phyloP scores from a whole-genome alignment of 2,888 invertebrate species.

The Oscheius onirici region DNA sequence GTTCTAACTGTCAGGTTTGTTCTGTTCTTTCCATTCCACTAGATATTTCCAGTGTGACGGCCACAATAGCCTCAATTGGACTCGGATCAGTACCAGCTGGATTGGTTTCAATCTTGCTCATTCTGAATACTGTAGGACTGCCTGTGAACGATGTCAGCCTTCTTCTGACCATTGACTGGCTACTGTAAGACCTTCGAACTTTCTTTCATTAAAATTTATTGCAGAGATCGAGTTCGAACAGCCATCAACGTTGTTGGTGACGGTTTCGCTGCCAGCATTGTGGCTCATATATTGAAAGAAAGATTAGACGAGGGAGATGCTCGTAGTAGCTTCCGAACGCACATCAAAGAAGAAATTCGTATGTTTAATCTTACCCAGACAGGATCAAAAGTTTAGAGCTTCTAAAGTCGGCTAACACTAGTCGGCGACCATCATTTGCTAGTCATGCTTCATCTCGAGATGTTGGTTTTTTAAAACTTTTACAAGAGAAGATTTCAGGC shows the following conservation, averaged over 20 bases:
- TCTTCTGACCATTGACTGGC: constrained; percentile 80
- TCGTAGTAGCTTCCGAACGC: constrained; percentile 59
- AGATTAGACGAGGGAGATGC: constrained; percentile 60
- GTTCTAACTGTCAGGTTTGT: constrained; percentile 88
- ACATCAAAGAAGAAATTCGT: constrained; percentile 67
- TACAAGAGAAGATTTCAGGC: background rate
- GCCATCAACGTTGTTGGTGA: constrained; percentile 69
- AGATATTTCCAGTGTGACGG: constrained; percentile 74
- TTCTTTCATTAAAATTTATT: constrained; percentile 9
- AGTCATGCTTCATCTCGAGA: constrained; percentile 38
- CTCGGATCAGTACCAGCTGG: constrained; percentile 80
- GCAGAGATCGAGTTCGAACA: constrained; percentile 68
- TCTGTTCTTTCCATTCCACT: background rate
- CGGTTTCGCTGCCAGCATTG: constrained; percentile 64
- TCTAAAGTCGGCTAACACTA: constrained; percentile 58
- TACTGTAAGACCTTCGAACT: constrained; percentile 75
- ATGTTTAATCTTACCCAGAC: background rate
- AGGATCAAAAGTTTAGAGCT: constrained; percentile 38
- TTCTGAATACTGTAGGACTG: constrained; percentile 78
- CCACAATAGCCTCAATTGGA: constrained; percentile 79
- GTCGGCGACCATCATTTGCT: constrained; percentile 54
- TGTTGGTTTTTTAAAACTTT: constrained; percentile 6
- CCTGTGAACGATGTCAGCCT: constrained; percentile 79
- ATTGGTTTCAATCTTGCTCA: constrained; percentile 79
- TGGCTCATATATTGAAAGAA: constrained; percentile 59